Base-by-base conservation (phyloP, 2,888 invertebrate species). In the Brassicogethes aeneus region DNA sequence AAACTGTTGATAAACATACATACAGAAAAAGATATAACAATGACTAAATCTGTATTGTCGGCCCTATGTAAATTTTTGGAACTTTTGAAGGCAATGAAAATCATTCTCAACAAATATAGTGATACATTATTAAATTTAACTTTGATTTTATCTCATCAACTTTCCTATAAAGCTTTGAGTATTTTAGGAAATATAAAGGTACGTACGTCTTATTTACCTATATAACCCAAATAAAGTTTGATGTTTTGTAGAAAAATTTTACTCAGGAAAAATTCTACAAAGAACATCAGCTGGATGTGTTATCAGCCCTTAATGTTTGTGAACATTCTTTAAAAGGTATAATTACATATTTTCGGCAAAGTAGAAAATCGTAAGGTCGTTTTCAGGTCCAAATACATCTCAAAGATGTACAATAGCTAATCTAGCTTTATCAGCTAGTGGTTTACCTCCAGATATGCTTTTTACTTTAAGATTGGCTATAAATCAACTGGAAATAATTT, bases 61-160 rank as follows among this genome's bases (percentile, higher is more conserved):
- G 74, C 79, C 2, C 70, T 93, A 37, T 92, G 90, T 68, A 80
- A 84, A 56, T 72, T 92, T 15, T 74, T 90, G 40, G 90, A 93
- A 65, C 73, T 88, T 45, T 67, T 92, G 29, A 89, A 90, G 69
- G 76, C 82, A 17, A 73, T 93, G 47, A 80, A 84, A 59, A 74
- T 78, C 48, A 77, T 77, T 10, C 83, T 87, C 53, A 75, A 77
- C 40, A 71, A 80, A 30, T 77, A 88, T 60, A 74, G 79, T 36
- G 72, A 81, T 46, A 72, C 79, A 48, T 76, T 93, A 38, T 76
- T 82, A 14, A 81, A 82, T 57, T 79, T 85, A 8, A 73, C 84
- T 39, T 79, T 81, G 54, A 81, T 89, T 64, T 79, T 89, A 34
- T 68, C 82, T 12, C 92, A 93, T 59, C 85, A 90, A 67, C 71